phyloP scores from a whole-genome alignment of 2,113 vertebrate genomes.

The Trogon melanurus region DNA sequence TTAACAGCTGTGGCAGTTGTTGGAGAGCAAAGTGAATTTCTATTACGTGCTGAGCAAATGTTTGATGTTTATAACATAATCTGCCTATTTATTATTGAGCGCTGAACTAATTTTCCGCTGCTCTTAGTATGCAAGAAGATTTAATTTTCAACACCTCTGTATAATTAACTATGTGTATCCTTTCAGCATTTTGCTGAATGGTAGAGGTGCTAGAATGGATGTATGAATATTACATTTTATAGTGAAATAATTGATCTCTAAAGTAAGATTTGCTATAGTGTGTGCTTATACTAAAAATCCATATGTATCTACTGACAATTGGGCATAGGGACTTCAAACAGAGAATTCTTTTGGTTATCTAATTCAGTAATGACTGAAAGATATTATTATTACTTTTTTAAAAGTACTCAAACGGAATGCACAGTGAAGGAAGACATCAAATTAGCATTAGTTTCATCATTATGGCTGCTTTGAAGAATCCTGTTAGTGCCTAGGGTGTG shows the following conservation, averaged over 20 bases:
- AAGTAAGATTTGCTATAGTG: not conserved
- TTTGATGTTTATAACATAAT: not conserved
- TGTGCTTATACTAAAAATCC: not conserved
- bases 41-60: not conserved
- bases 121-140: not conserved
- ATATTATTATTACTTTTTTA: not conserved
- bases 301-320: not conserved
- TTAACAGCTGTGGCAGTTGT: not conserved
- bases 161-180: not conserved
- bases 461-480: conserved; percentile 4
- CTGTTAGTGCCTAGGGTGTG: not conserved
- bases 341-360: not conserved
- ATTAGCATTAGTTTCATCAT: not conserved
- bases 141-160: not conserved
- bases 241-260: not conserved
- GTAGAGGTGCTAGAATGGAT: not conserved
- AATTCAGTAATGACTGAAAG: not conserved
- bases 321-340: not conserved
- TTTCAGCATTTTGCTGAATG: not conserved
- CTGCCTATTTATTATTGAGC: not conserved
- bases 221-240: not conserved
- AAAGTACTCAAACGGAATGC: not conserved
- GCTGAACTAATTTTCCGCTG: not conserved
- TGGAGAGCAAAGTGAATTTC: not conserved
- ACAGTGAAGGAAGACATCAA: not conserved